A percentile compares a stretch with the other conserved stretches of the same genome.
These are phyloP conservation scores for Himalopsyche phryganea DNA, from an alignment of 1,140 invertebrate species.

Conservation along the genomic window DNA sequence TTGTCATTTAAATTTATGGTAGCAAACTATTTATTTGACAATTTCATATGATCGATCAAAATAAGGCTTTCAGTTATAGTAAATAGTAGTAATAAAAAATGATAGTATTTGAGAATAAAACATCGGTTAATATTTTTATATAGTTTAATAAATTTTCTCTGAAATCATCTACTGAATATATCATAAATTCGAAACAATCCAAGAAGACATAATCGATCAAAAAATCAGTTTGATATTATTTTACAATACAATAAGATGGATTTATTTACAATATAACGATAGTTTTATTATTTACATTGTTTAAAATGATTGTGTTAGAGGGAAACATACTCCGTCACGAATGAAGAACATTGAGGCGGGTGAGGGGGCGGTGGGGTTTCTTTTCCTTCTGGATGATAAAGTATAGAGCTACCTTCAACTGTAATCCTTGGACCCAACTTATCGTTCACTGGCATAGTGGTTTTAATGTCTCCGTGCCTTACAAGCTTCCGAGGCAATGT, in stretches of 20 bases:
- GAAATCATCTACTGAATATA: conserved; percentile 22
- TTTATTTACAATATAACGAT: conserved; percentile 13
- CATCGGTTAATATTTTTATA: conserved; percentile 9
- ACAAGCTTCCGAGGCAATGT: conserved; percentile 56
- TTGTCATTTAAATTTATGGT: too few relatives aligned
- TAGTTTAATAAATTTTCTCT: conserved; percentile 21
- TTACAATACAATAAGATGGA: conserved; percentile 11
- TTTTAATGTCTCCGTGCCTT: conserved; percentile 42
- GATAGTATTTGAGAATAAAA: conserved; percentile 1
- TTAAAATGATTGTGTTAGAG: conserved; percentile 31
- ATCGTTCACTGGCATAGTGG: conserved; percentile 68
- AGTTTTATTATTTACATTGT: conserved; percentile 25
- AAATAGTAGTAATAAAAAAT: too few relatives aligned
- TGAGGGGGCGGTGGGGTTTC: conserved; percentile 21
- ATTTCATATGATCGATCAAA: too few relatives aligned
- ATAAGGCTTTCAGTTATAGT: too few relatives aligned
- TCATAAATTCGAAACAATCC: conserved; percentile 29
- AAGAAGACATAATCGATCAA: conserved; percentile 30
- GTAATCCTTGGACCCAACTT: conserved; percentile 87
- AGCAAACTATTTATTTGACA: too few relatives aligned
- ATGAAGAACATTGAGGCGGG: conserved; percentile 26
- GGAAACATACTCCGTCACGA: conserved; percentile 30
- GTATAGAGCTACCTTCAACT: conserved; percentile 76
- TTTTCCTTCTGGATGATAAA: conserved; percentile 67
- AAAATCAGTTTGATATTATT: conserved; percentile 11